A percentile compares a stretch with the other conserved stretches of the same genome.
These are phyloP conservation scores for Automeris io DNA, from an alignment of 2,888 invertebrate genomes.

Conservation along the genomic window DNA sequence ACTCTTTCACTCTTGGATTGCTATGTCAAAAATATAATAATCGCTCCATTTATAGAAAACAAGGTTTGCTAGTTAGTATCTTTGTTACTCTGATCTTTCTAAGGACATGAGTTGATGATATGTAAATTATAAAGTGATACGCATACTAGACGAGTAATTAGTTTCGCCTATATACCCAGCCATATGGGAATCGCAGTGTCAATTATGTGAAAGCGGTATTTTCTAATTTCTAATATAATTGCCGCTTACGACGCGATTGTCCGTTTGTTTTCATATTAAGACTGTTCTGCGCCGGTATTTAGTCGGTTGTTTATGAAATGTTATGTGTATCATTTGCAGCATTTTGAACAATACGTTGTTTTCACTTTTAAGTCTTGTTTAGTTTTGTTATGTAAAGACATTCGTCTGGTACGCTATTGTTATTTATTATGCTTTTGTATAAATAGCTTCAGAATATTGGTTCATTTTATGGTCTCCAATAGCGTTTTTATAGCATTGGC, in stretches of 20 bases:
- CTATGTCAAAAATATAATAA: too few species aligned
- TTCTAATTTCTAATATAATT: slow-evolving; percentile 57
- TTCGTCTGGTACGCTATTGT: too few species aligned
- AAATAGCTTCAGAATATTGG: too few species aligned
- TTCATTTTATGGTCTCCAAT: too few species aligned
- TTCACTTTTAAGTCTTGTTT: slow-evolving; percentile 1
- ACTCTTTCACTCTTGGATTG: too few species aligned
- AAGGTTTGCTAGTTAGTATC: too few species aligned
- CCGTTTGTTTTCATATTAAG: slow-evolving; percentile 1
- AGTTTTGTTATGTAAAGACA: background rate
- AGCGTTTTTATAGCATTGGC: too few species aligned
- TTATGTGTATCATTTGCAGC: slow-evolving; percentile 1
- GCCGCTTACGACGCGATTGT: slow-evolving; percentile 20
- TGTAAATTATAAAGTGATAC: background rate
- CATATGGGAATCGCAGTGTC: slow-evolving; percentile 34
- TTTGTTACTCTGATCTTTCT: background rate
- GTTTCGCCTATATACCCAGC: slow-evolving; percentile 44
- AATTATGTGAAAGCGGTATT: slow-evolving; percentile 56
- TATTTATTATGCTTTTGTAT: too few species aligned
- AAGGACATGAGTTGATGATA: background rate
- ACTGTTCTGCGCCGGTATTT: background rate
- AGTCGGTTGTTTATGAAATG: background rate
- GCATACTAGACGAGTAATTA: slow-evolving; percentile 38
- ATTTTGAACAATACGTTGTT: background rate
- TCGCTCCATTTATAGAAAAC: too few species aligned